phyloP scores from a whole-genome alignment of 2,113 vertebrate genomes.

The Campylorhamphus procurvoides region DNA sequence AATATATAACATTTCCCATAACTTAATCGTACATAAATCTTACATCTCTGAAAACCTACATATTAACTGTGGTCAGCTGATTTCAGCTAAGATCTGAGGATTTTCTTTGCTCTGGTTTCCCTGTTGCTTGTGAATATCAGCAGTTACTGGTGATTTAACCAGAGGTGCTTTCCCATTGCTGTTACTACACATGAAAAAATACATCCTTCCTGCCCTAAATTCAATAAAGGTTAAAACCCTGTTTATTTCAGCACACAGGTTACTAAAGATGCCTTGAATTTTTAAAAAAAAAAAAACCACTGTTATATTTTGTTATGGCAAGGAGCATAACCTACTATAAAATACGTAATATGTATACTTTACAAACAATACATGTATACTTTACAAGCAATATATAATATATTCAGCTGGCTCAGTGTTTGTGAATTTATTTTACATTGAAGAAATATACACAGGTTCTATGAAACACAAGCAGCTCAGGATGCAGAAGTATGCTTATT shows the following conservation, averaged over 20 bases:
- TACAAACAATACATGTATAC: background rate
- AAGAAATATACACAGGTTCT: background rate
- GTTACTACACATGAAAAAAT: background rate
- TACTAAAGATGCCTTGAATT: background rate
- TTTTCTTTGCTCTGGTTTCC: background rate
- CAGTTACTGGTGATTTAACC: background rate
- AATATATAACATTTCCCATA: background rate
- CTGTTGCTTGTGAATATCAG: background rate
- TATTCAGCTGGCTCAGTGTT: background rate
- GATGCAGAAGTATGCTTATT: background rate
- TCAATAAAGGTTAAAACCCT: background rate
- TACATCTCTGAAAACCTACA: background rate
- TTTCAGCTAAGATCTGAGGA: background rate
- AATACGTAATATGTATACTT: background rate
- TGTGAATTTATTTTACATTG: background rate
- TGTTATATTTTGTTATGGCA: background rate
- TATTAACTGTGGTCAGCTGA: background rate
- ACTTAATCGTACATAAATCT: background rate
- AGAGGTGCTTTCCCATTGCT: background rate
- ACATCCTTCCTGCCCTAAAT: accelerated
- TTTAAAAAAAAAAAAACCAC: background rate
- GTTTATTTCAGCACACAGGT: background rate
- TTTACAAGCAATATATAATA: background rate
- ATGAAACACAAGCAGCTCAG: background rate
- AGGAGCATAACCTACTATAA: background rate